Base-by-base conservation (phyloP, 2,888 invertebrate species). In the Pseudococcus jackbeardsleyi region DNA sequence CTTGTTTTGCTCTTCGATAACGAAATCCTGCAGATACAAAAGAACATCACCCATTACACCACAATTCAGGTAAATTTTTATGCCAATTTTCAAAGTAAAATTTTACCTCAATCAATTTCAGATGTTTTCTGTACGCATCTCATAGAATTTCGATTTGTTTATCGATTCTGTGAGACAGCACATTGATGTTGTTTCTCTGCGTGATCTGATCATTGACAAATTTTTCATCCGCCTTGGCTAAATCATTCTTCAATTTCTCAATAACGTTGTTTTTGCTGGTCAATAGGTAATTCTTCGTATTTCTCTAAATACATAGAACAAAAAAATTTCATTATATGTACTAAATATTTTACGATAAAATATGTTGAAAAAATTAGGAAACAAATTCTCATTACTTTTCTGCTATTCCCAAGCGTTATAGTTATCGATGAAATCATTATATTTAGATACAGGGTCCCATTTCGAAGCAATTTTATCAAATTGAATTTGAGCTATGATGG, bases 131-230 rank as follows among this genome's bases (percentile, higher is more conserved):
- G 91, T 96, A 96, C 0, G 96, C 95, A 90, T 94, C 94, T 90
- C 95, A 94, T 92, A 97, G 95, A 46, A 95, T 94, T 26, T 92
- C 92, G 7, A 94, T 92, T 92, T 97, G 97, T 90, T 95, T 95
- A 91, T 98, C 96, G 90, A 98, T 95, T 91, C 98, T 93, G 88
- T 96, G 95, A 0, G 96, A 95, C 89, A 98, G 92, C 90, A 96
- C 93, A 91, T 95, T 95, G 68, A 98, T 94, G 91, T 98, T 98
- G 89, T 95, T 94, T 39, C 95, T 95, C 92, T 97, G 95, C 89
- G 93, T 93, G 90, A 92, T 92, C 91, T 96, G 94, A 90, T 95
- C 94, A 22, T 92, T 92, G 1, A 92, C 91, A 90, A 93, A 94
- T 91, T 94, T 93, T 46, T 93, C 92, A 91, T 97, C 97, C 90